Evolutionary conservation across 2,888 invertebrate species (phyloP).

Genomic region (Drosophila algonquin): DNA sequence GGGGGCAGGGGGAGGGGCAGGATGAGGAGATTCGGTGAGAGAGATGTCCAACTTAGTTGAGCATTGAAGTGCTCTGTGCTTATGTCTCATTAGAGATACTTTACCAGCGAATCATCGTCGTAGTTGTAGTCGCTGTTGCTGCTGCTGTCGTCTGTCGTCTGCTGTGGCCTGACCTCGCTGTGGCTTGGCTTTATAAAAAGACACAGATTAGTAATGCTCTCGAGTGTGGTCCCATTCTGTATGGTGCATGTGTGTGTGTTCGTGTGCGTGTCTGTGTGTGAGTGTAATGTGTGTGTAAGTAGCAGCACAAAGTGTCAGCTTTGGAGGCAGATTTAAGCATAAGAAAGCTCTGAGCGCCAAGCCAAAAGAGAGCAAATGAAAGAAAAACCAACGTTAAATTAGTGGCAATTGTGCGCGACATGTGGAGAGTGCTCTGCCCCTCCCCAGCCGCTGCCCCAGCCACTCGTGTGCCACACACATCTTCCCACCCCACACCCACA

Average conservation of each 20-base stretch:
- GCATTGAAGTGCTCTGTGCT: slow-evolving; percentile 71
- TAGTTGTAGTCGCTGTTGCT: slow-evolving; percentile 17
- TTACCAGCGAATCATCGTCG: slow-evolving; percentile 54
- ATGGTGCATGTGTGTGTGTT: slow-evolving; percentile 9
- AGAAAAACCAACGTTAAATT: slow-evolving; percentile 72
- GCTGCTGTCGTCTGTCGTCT: slow-evolving; percentile 3
- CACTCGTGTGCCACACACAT: neutral
- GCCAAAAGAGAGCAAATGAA: slow-evolving; percentile 30
- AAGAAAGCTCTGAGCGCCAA: slow-evolving; percentile 48
- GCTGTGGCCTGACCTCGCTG: slow-evolving; percentile 70
- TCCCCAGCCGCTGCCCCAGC: too few species aligned
- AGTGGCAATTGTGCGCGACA: slow-evolving; percentile 79
- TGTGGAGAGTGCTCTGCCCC: slow-evolving; percentile 43
- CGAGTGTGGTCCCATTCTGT: slow-evolving; percentile 47
- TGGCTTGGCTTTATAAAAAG: slow-evolving; percentile 74
- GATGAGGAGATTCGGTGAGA: slow-evolving; percentile 1
- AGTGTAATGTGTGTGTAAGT: slow-evolving; percentile 72
- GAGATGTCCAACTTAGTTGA: slow-evolving; percentile 55
- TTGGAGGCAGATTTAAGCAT: slow-evolving; percentile 76
- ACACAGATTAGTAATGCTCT: slow-evolving; percentile 79
- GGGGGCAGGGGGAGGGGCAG: neutral
- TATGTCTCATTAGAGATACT: slow-evolving; percentile 80
- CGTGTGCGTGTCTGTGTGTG: slow-evolving; percentile 32
- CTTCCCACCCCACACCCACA: too few species aligned
- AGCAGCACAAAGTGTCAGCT: slow-evolving; percentile 79